These are phyloP conservation scores for Leptopilina myrica DNA, from an alignment of 2,888 invertebrate genomes.

Conservation along the genomic window DNA sequence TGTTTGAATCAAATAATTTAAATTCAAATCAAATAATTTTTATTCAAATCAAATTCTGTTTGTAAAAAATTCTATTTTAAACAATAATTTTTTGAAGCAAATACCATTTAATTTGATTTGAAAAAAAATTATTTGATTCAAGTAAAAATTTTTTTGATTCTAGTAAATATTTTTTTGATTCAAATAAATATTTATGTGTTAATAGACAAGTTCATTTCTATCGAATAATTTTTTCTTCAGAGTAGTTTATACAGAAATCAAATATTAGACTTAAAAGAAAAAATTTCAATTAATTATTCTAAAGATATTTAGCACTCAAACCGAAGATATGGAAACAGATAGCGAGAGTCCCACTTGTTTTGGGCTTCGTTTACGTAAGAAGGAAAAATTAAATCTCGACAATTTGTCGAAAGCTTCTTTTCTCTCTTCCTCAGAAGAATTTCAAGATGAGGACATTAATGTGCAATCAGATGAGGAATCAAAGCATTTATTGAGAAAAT, in stretches of 20 bases:
- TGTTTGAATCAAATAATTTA: background rate
- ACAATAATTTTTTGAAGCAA: too few species aligned
- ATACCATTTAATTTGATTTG: too few species aligned
- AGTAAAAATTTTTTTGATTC: too few species aligned
- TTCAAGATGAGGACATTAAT: conserved; percentile 63
- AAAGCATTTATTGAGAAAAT: conserved; percentile 35
- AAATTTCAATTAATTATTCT: background rate
- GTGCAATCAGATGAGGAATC: conserved; percentile 60
- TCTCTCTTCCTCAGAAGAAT: conserved; percentile 56
- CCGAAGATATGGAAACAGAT: conserved; percentile 47
- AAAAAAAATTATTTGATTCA: too few species aligned
- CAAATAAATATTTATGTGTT: too few species aligned
- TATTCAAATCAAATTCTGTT: background rate
- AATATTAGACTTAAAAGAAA: background rate
- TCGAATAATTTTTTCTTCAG: too few species aligned
- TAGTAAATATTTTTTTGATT: too few species aligned
- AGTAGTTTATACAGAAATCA: too few species aligned
- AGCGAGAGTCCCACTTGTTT: conserved; percentile 62
- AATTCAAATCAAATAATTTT: too few species aligned
- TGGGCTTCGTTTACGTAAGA: conserved; percentile 61
- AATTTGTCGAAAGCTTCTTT: conserved; percentile 64
- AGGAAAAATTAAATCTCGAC: conserved; percentile 53
- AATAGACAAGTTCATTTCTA: too few species aligned
- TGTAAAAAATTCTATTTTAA: background rate
- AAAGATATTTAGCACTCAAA: conserved; percentile 67